Conservation (phyloP, 2,888 invertebrate genomes). For the Fragum fragum region DNA sequence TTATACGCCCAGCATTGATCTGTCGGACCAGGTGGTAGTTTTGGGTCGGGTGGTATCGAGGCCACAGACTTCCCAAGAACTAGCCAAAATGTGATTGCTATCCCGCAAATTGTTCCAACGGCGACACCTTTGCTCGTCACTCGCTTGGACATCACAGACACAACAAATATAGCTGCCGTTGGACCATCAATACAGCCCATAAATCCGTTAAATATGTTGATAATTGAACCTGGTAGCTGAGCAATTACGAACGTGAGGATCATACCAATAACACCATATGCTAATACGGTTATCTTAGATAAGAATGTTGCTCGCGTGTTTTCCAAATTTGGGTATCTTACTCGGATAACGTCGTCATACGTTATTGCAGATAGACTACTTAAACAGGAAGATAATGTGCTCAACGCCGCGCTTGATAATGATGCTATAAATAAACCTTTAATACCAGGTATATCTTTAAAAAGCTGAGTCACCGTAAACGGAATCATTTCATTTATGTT, state of each 20-base stretch:
- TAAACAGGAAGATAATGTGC: slow-evolving; percentile 50
- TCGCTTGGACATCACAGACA: slow-evolving; percentile 31
- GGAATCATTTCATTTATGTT: slow-evolving; percentile 52
- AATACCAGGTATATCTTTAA: slow-evolving; percentile 41
- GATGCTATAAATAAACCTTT: slow-evolving; percentile 54
- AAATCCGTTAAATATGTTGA: slow-evolving; percentile 23
- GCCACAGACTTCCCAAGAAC: slow-evolving; percentile 33
- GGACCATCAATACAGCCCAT: slow-evolving; percentile 45
- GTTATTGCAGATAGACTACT: slow-evolving; percentile 1
- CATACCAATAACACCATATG: slow-evolving; percentile 36
- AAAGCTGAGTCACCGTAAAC: slow-evolving; percentile 40
- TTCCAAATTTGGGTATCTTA: slow-evolving; percentile 16
- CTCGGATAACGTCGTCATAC: slow-evolving; percentile 38
- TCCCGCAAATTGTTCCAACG: slow-evolving; percentile 36
- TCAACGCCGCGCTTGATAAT: slow-evolving; percentile 56
- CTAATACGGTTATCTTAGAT: slow-evolving; percentile 23
- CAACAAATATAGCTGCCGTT: slow-evolving; percentile 36
- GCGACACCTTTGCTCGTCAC: slow-evolving; percentile 47
- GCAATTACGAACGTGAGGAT: slow-evolving; percentile 36
- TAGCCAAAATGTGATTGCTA: slow-evolving; percentile 30
- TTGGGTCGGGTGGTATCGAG: slow-evolving; percentile 14
- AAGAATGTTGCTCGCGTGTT: slow-evolving; percentile 13
- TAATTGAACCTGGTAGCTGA: slow-evolving; percentile 28
- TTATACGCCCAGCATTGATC: slow-evolving; percentile 28
- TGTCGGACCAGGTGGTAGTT: slow-evolving; percentile 33